Evolutionary conservation across 2,113 vertebrate genomes (phyloP), one percentile per base, ranked within the genome.

Genomic region (Ceyx cyanopectus): DNA sequence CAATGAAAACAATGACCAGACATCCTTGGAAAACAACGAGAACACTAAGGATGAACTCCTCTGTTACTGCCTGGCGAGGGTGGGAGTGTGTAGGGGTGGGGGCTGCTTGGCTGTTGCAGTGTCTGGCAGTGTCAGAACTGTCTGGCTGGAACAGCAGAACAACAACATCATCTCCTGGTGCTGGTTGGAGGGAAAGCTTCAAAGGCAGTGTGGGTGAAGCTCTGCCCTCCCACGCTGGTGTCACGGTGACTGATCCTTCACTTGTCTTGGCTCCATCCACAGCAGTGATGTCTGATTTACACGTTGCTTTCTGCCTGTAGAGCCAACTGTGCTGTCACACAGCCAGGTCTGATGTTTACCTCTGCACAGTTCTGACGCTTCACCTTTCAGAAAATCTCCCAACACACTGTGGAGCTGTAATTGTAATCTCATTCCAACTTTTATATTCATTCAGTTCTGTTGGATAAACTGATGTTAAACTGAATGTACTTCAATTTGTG

Each of bases 261-360:
- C 23, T 46, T 1, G 7, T 10, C 32, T 34, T 65, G 54, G 34
- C 56, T 15, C 3, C 54, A 6, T 10, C 57, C 81, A 14, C 56
- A 30, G 2, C 3, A 5, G 26, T 3, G 37, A 6, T 5, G 8
- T 2, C 51, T 32, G 22, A 12, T 45, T 70, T 9, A 2, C 1
- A 1, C 18, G 27, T 9, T 67, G 21, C 29, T 29, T 54, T 70
- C 32, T 78, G 22, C 32, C 30, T 18, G 12, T 10, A 3, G 5
- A 0, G 26, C 40, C 21, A 27, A 1, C 40, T 12, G 60, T 18
- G 14, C 7, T 58, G 29, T 17, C 0, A 0, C 7, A 0, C 14
- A 40, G 22, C 45, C 19, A 8, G 24, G 29, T 43, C 40, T 26
- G 50, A 17, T 26, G 22, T 7, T 81, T 22, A 6, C 17, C 45